Base-by-base conservation (phyloP, 2,797 vertebrate genomes). In the Alfaro cultratus region DNA sequence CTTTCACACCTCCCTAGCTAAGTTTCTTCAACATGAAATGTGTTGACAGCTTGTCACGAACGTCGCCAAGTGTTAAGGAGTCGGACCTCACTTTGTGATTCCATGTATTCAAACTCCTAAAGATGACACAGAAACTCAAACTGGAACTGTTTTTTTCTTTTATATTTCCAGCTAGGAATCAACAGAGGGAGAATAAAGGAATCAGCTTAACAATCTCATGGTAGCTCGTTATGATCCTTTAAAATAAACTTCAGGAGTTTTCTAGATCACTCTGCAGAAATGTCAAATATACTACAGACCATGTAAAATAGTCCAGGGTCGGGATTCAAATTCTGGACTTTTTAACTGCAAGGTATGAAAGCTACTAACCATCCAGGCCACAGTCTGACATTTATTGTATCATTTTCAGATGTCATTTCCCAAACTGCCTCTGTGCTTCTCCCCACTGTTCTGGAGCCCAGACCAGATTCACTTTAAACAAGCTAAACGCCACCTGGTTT, bases 11-110 rank as follows among this genome's bases (percentile, higher is more conserved):
- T 80, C 10, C 0, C 74, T 41, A 46, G 21, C 29, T 70, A 80
- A 43, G 74, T 53, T 7, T 57, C 55, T 64, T 86, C 36, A 75
- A 68, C 49, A 51, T 57, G 74, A 81, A 79, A 86, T 72, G 80
- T 82, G 84, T 46, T 88, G 86, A 88, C 87, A 90, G 80, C 41
- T 83, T 78, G 41, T 82, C 85, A 82, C 2, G 51, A 84, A 68
- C n/a, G 74, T 83, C 0, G 64, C 73, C 74, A 80, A 76, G 78
- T 68, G 81, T 80, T 72, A 64, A 81, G 62, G 78, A 85, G 83
- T 15, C 53, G 9, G 62, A 73, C 43, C 51, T 77, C 62, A 81
- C 26, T 45, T 51, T 82, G 81, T 18, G 39, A 49, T 70, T 62
- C 43, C 13, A 64, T 60, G 51, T 81, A 7, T 71, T 23, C 74